Evolutionary conservation across 2,113 vertebrate genomes (phyloP).

Genomic region (Menura novaehollandiae): DNA sequence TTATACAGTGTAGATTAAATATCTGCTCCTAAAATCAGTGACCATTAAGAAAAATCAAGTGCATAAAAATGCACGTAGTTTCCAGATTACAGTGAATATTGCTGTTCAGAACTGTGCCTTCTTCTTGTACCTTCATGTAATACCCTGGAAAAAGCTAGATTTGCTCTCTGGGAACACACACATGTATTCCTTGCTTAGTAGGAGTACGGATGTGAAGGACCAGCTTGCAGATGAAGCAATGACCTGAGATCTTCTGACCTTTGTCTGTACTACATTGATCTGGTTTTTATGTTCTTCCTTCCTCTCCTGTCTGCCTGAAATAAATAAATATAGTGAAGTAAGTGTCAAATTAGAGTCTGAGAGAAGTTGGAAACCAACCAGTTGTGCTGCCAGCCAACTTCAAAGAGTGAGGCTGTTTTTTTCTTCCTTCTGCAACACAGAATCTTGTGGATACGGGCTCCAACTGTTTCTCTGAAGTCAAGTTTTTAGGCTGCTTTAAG

Average conservation of each 20-base stretch:
- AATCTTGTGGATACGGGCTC: conserved; percentile 2
- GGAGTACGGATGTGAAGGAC: not conserved
- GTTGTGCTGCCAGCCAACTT: not conserved
- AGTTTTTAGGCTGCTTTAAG: not conserved
- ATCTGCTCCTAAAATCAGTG: not conserved
- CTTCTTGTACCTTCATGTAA: not conserved
- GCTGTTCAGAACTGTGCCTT: not conserved
- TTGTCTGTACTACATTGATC: not conserved
- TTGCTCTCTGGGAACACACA: not conserved
- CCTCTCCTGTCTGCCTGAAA: not conserved
- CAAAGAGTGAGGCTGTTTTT: not conserved
- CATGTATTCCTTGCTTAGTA: not conserved
- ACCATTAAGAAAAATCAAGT: not conserved
- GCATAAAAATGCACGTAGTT: not conserved
- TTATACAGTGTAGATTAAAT: not conserved
- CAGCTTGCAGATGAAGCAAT: not conserved
- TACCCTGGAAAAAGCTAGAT: not conserved
- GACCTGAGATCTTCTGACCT: not conserved
- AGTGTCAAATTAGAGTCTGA: not conserved
- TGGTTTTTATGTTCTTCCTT: not conserved
- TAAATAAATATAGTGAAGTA: not conserved
- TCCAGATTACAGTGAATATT: not conserved
- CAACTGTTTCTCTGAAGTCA: conserved; percentile 27
- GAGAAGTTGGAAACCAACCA: not conserved
- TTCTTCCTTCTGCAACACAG: not conserved